Base-by-base conservation (phyloP, 2,113 vertebrate species). In the Hyperopisus bebe region DNA sequence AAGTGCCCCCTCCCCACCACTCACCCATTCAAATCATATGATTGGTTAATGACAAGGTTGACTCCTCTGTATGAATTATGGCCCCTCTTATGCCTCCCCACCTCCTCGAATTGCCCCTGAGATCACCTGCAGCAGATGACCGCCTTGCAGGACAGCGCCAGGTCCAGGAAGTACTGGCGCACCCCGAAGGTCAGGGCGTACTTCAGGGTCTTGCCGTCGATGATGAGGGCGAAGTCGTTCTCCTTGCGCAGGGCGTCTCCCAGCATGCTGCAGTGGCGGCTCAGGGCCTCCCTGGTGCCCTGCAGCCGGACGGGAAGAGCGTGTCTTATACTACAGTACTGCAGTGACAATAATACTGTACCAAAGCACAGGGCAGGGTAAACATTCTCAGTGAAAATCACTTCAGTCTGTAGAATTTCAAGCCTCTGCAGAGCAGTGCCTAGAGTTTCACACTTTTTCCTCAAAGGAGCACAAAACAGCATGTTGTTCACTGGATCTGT, bases 111-210 rank as follows among this genome's bases (percentile, higher is more conserved):
- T 11, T 6, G 88, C 13, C 66, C 11, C 24, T 35, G 15, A 62
- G 91, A 91, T 96, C 96, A 99, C 98, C 98, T 98, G 98, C 98
- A 99, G 94, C 98, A 99, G 93, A 99, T 99, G 92, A 99, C 98
- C 88, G 98, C 98, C 96, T 98, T 99, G 95, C 98, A 99, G 0
- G 98, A 99, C 94, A 99, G 94, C 90, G 98, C 97, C 70, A 99
- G 96, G 94, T 99, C 98, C 94, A 99, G 95, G 93, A 99, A 99
- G 94, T 98, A 98, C 44, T 99, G 98, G 50, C 98, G 96, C 13
- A 98, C 97, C 91, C 97, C 98, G 10, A 99, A 99, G 13, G 98
- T 97, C 90, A 99, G 95, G 91, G 98, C 98, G n/a, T 99, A 99
- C 91, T 99, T 98, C 53, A 99, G 96, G n/a, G 98, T 98, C 94